Conservation (phyloP, 2,797 vertebrate genomes). For the Aratinga solstitialis region DNA sequence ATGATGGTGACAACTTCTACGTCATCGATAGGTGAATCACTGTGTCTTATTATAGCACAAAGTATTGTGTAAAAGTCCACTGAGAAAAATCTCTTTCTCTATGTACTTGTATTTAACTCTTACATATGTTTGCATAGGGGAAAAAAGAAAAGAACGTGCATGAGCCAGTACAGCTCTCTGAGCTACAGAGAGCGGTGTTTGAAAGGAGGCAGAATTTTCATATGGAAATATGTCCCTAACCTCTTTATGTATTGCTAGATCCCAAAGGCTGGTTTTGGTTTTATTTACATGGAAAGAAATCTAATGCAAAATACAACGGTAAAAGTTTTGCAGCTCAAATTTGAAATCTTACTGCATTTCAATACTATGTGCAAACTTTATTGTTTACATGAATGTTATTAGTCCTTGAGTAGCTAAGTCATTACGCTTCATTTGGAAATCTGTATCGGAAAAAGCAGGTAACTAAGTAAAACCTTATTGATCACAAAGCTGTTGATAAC, state of each 20-base stretch:
- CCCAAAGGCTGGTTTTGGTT: not conserved
- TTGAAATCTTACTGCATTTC: not conserved
- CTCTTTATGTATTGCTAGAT: not conserved
- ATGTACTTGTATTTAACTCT: not conserved
- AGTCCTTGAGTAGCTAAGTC: not conserved
- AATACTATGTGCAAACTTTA: not conserved
- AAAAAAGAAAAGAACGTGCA: not conserved
- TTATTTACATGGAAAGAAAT: not conserved
- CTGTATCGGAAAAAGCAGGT: not conserved
- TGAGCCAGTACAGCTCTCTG: not conserved
- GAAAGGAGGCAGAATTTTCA: not conserved
- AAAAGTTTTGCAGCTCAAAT: not conserved
- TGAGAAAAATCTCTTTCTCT: not conserved
- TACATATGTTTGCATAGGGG: not conserved
- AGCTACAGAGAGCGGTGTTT: not conserved
- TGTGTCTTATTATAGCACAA: not conserved
- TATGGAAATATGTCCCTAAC: not conserved
- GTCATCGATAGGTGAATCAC: slow-evolving; percentile 91
- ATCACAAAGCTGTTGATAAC: not conserved
- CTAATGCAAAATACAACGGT: not conserved
- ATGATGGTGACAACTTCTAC: slow-evolving; percentile 98
- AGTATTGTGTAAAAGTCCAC: not conserved
- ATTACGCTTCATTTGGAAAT: not conserved
- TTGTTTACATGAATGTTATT: not conserved
- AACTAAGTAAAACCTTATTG: not conserved